Base-by-base conservation (phyloP, 2,113 vertebrate species). In the Orthonyx spaldingii region DNA sequence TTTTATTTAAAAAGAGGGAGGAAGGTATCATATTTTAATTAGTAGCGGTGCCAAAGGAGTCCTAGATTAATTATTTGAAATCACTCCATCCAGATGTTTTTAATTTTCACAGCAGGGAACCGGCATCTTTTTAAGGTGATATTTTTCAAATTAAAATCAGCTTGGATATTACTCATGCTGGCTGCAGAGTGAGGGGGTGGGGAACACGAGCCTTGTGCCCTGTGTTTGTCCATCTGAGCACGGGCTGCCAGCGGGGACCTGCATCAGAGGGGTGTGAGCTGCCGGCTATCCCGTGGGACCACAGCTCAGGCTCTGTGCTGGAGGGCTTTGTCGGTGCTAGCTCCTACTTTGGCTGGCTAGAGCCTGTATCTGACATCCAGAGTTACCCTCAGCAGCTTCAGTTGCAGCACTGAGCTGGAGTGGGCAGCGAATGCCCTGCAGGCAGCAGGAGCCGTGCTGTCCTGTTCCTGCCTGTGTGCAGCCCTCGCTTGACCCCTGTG, bases 71-170 rank as follows among this genome's bases (percentile, higher is more conserved):
- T 98, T 97, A 98, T 97, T 98, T 97, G 98, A 98, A 97, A 97
- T 97, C 97, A 96, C 79, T 94, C 89, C 77, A 97, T 98, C 97
- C 98, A 98, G 97, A 96, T 98, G 98, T 97, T 97, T 98, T 97
- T 97, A 94, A 98, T 98, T 98, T 98, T 98, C 98, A 97, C 97
- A 98, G 98, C 98, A 96, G 97, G 98, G 97, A 97, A 97, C 98
- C 75, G 77, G 92, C 97, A 97, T 97, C 97, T 97, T 95, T 97
- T 95, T 95, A 98, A 98, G 97, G 97, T 98, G 97, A 97, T 98
- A 98, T 96, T 98, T 97, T 98, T 98, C 95, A 98, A 97, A 98
- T 98, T 98, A 98, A 98, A 98, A 98, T 98, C 98, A 96, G 97
- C 91, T 96, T 92, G 96, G 95, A 97, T 97, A 97, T 97, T 97